Conservation (phyloP, 2,797 vertebrate species). For the Tokudaia tokunoshimensis region DNA sequence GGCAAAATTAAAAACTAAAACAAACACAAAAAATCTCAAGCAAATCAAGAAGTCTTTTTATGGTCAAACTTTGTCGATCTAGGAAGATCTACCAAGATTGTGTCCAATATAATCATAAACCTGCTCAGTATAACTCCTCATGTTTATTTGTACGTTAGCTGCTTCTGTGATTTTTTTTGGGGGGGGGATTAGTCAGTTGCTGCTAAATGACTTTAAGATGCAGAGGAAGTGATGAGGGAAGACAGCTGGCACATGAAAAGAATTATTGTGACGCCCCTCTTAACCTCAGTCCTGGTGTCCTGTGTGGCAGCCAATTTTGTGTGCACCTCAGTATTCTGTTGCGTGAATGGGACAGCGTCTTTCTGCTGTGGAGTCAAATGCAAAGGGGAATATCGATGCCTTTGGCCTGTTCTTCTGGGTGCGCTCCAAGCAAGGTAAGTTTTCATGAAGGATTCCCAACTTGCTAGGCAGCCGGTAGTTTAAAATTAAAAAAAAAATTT, state of each 20-base stretch:
- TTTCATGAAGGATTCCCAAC: slow-evolving; percentile 32
- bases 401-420: slow-evolving; percentile 55
- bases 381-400: slow-evolving; percentile 4
- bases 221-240: slow-evolving; percentile 53
- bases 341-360: slow-evolving; percentile 41
- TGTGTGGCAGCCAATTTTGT: slow-evolving; percentile 25
- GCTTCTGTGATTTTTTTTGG: slow-evolving; percentile 57
- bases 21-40: too few relatives aligned
- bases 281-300: background rate
- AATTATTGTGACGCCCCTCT: slow-evolving; percentile 26
- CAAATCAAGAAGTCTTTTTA: slow-evolving; percentile 65
- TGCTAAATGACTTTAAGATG: slow-evolving; percentile 62
- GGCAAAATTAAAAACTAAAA: slow-evolving; percentile 27
- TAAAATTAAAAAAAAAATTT: slow-evolving; percentile 42
- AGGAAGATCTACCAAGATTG: slow-evolving; percentile 59
- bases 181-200: slow-evolving; percentile 43
- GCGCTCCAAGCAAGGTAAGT: slow-evolving; percentile 20
- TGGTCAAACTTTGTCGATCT: slow-evolving; percentile 39
- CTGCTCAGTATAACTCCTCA: slow-evolving; percentile 61
- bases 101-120: slow-evolving; percentile 60
- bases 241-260: background rate
- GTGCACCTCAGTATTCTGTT: slow-evolving; percentile 48
- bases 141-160: slow-evolving; percentile 59
- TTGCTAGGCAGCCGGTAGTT: slow-evolving; percentile 53
- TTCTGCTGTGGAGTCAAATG: slow-evolving; percentile 51